Evolutionary conservation across 2,888 invertebrate species (phyloP), one percentile per base, ranked within the genome.

Genomic region (Oxystoma pomonae): DNA sequence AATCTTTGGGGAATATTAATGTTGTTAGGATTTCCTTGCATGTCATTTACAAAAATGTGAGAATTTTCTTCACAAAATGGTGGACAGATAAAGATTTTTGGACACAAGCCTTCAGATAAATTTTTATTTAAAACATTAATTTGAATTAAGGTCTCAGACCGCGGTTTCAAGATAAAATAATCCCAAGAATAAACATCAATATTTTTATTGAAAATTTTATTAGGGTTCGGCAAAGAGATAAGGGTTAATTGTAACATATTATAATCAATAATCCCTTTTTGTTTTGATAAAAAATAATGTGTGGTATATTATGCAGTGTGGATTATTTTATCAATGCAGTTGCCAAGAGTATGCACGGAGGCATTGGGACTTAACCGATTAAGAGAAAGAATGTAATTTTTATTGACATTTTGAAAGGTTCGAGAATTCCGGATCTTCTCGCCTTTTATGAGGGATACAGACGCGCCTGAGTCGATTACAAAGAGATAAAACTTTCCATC

Each of bases 401-500:
- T 19, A 17, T 35, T 35, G 19, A 57, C 55, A 21, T 49, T 21
- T 9, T 60, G 2, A 20, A 58, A 50, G 35, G 18, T 49, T 9
- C 22, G 1, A n/a, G n/a, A n/a, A 50, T 17, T 56, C n/a, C n/a
- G 52, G 16, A 63, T 55, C 61, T 59, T 65, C 56, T 51, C 55
- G 18, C 22, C 18, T 67, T 67, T 70, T 16, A 72, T 63, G 20
- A 72, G 21, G 17, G 65, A 68, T 7, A 68, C 60, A 12, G 62
- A 61, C 2, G 69, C 67, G 50, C 70, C 72, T 18, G 73, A 71
- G 53, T 72, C 70, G 18, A 72, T 57, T 18, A 71, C 56, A 59
- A 72, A 67, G 64, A 64, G 64, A 16, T 58, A 58, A 9, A 18
- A 3, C 17, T 22, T 9, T 22, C 58, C 55, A 21, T 62, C 58